Conservation (phyloP, 2,888 invertebrate genomes). For the Zele albiditarsus region DNA sequence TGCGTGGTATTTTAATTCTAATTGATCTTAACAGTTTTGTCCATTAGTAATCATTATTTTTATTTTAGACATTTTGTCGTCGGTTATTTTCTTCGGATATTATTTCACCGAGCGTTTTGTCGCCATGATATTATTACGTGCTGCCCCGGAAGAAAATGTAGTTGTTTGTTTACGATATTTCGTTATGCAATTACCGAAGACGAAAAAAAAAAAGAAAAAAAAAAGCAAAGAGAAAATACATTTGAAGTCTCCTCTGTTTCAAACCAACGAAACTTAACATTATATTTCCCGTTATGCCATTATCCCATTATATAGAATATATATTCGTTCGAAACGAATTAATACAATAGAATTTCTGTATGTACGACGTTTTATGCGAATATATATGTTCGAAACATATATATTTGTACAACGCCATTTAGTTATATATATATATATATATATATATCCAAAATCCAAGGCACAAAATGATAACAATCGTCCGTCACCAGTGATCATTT, state of each 20-base stretch:
- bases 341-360: neutral
- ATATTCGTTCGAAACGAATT: neutral
- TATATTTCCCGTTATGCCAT: neutral
- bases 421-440: neutral
- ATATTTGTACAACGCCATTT: neutral
- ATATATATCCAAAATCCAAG: neutral
- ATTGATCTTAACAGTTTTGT: no score
- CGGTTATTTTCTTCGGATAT: no score
- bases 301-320: neutral
- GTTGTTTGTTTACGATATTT: conserved; percentile 18
- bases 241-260: neutral
- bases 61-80: no score
- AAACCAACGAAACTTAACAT: neutral
- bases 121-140: no score
- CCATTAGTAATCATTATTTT: no score
- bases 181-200: conserved; percentile 3
- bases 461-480: neutral
- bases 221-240: neutral
- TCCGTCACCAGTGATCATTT: neutral
- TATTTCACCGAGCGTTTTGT: no score
- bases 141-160: conserved; percentile 23
- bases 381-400: neutral
- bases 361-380: neutral
- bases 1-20: no score
- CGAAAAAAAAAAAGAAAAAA: neutral